Base-by-base conservation (phyloP, 1,140 invertebrate genomes). In the Paracyclopina nana region DNA sequence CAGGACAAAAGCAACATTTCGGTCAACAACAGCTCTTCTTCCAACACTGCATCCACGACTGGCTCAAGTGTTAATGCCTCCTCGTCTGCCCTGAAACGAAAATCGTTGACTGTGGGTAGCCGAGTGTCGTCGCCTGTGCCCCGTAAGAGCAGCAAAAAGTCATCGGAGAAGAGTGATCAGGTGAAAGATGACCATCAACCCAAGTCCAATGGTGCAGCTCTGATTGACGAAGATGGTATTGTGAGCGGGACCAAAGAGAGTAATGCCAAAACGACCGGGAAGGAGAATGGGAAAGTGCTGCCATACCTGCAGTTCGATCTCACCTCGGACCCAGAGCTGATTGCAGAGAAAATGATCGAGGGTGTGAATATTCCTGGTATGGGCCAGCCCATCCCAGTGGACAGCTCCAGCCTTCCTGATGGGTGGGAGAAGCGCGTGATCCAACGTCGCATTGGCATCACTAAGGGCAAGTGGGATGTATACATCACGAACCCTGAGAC, bases 401-500 rank as follows among this genome's bases (percentile, higher is more conserved):
- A 40, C 9, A 20, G 30, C n/a, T 40, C 50, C 18, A 52, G 27
- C 14, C 41, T 52, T 8, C 50, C 50, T 16, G 6, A 22, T 11
- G 50, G 50, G 2, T 52, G 50, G 50, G 12, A 46, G 25, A 52
- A 52, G 38, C 16, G 34, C 22, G 50, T 52, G 14, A 26, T 26
- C 14, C 31, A 46, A 12, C 14, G 50, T 2, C 22, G 20, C 11
- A 26, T 42, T 12, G 48, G 48, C 16, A 25, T 52, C 4, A 52
- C 50, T 16, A 9, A 16, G 4, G 50, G 50, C 2, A 52, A 52
- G 22, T 52, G 50, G 50, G 50, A 52, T 16, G 50, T 52, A 14
- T 46, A 24, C 18, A 52, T 52, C 9, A 12, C 22, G 25, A 52
- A 27, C 40, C 24, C 50, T 12, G 6, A n/a, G 3, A n/a, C n/a